A percentile compares a stretch with the other conserved stretches of the same genome.
Evolutionary conservation across 2,797 vertebrate species (phyloP).

Genomic region (Pseudotriccus pelzelni): DNA sequence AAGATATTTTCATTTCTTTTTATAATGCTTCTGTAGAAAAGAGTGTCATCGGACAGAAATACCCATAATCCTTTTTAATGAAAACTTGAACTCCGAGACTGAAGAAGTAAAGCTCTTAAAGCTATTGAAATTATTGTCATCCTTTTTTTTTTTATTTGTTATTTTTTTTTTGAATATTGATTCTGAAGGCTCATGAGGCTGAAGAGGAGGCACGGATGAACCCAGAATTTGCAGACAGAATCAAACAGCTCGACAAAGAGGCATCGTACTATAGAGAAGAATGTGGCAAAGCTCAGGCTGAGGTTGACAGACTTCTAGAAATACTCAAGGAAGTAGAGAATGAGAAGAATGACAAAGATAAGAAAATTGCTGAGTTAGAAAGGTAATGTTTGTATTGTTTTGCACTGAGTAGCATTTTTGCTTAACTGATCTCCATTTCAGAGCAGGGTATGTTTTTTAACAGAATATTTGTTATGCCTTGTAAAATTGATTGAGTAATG

Average conservation of each 20-base stretch:
- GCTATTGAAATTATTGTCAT: slow-evolving; percentile 43
- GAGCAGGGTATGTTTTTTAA: neutral
- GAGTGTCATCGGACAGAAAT: slow-evolving; percentile 52
- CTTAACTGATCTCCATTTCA: neutral
- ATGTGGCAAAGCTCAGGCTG: slow-evolving; percentile 88
- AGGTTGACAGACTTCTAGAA: slow-evolving; percentile 90
- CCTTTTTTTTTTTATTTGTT: slow-evolving; percentile 20
- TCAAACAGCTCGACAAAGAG: slow-evolving; percentile 92
- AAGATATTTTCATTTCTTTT: neutral
- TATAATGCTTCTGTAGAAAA: neutral
- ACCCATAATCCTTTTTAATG: slow-evolving; percentile 74
- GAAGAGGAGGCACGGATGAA: slow-evolving; percentile 86
- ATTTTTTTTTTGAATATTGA: slow-evolving; percentile 55
- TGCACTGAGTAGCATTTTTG: neutral
- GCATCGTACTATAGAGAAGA: slow-evolving; percentile 90
- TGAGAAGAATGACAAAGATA: slow-evolving; percentile 91
- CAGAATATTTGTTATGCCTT: neutral
- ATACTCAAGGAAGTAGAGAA: slow-evolving; percentile 91
- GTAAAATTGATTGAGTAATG: neutral
- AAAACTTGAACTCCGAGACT: slow-evolving; percentile 20
- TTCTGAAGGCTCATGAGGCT: slow-evolving; percentile 85
- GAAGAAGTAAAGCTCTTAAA: neutral
- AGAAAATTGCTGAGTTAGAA: slow-evolving; percentile 91
- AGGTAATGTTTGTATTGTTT: slow-evolving; percentile 79
- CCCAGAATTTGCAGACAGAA: slow-evolving; percentile 88